Evolutionary conservation across 1,140 invertebrate species (phyloP).

Genomic region (Pinna nobilis): DNA sequence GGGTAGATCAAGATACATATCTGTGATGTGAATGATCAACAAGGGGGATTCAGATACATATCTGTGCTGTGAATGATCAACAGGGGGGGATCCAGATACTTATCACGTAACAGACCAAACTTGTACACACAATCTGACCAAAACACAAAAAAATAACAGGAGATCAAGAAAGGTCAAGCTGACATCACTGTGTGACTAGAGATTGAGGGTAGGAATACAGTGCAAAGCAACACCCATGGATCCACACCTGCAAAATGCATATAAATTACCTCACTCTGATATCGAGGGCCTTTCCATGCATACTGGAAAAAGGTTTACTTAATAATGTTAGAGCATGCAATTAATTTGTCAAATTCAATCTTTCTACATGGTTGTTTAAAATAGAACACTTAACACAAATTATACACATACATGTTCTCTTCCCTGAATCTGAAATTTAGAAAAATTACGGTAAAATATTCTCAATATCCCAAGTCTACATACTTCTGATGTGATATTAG

Average conservation of each 20-base stretch:
- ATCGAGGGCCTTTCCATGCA: constrained; percentile 15
- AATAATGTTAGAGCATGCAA: no score
- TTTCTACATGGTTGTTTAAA: background rate
- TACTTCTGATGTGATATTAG: no score
- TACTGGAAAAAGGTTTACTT: constrained; percentile 31
- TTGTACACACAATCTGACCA: background rate
- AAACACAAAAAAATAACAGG: background rate
- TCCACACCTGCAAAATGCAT: background rate
- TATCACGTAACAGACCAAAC: background rate
- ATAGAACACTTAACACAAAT: no score
- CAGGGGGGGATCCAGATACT: background rate
- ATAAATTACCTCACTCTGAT: constrained; percentile 19
- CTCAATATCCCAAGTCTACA: no score
- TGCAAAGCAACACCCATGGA: background rate
- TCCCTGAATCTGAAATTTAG: no score
- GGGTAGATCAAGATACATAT: no score
- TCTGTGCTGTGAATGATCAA: no score
- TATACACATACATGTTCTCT: no score
- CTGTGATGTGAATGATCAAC: no score
- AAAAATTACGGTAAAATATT: no score
- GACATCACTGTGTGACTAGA: background rate
- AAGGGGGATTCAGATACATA: no score
- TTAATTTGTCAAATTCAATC: background rate
- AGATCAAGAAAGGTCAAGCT: background rate
- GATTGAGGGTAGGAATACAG: background rate